Conservation (phyloP, 2,797 vertebrate species). For the Epinephelus awoara region DNA sequence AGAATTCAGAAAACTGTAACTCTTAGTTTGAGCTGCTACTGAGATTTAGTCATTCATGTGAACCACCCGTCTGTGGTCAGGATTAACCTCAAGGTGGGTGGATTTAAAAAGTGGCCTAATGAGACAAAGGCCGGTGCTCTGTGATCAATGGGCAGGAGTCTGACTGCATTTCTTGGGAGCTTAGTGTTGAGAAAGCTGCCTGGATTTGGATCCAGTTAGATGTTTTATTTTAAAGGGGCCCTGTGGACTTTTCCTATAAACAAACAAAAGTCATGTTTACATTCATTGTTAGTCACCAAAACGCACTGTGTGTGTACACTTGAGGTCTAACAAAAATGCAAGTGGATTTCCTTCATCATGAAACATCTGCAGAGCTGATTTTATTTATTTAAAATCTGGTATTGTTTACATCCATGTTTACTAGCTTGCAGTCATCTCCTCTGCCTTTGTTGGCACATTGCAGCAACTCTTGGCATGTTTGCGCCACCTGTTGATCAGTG, state of each 20-base stretch:
- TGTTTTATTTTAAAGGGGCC: constrained; percentile 10
- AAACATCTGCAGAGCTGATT: constrained; percentile 1
- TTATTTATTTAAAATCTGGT: neutral
- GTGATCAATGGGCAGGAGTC: constrained; percentile 61
- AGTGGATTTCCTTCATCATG: neutral
- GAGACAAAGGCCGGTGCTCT: constrained; percentile 52
- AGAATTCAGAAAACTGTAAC: neutral
- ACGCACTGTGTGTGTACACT: neutral
- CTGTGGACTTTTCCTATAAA: neutral
- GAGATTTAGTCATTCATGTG: constrained; percentile 72
- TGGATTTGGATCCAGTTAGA: constrained; percentile 21
- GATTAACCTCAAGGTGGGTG: constrained; percentile 78
- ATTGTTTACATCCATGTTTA: neutral
- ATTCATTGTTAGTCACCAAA: neutral
- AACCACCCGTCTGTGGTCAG: constrained; percentile 68
- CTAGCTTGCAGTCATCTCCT: neutral
- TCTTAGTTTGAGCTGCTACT: constrained; percentile 29
- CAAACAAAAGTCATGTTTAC: constrained; percentile 10
- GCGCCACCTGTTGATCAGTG: neutral
- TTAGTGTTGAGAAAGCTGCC: constrained; percentile 42
- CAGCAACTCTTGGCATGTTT: neutral
- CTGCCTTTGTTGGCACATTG: neutral
- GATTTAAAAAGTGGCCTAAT: constrained; percentile 76
- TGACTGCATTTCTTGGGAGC: constrained; percentile 51
- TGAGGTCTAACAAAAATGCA: neutral